A percentile compares a stretch with the other conserved stretches of the same genome.
These are phyloP conservation scores for Drosophila sproati DNA, from an alignment of 1,140 invertebrate genomes.

Conservation along the genomic window DNA sequence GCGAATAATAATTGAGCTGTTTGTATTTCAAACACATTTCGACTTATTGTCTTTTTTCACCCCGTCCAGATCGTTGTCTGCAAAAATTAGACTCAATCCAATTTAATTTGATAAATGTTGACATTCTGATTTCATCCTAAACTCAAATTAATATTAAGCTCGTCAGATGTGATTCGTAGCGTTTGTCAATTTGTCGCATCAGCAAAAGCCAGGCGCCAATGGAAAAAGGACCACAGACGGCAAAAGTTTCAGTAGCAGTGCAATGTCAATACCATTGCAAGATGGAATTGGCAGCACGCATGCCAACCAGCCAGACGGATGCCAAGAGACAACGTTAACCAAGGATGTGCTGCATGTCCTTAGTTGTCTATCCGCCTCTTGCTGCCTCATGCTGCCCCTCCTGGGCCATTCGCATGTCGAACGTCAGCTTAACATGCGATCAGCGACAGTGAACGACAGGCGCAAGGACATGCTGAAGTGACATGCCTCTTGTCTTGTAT, in stretches of 20 bases:
- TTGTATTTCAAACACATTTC: too few relatives aligned
- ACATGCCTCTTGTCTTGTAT: background rate
- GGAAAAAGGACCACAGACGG: constrained; percentile 12
- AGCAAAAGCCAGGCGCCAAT: constrained; percentile 39
- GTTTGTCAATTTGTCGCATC: constrained; percentile 71
- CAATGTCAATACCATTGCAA: constrained; percentile 71
- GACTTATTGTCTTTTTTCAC: too few relatives aligned
- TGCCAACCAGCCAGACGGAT: constrained; percentile 13
- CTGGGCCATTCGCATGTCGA: constrained; percentile 28
- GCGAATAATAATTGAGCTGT: too few relatives aligned
- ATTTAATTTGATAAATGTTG: constrained; percentile 17
- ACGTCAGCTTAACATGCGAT: constrained; percentile 72
- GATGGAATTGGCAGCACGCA: constrained; percentile 56
- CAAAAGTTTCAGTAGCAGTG: constrained; percentile 23
- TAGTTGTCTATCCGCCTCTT: background rate
- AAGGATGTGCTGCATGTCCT: constrained; percentile 33
- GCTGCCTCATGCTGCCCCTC: background rate
- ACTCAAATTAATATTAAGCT: constrained; percentile 67
- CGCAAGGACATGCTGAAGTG: constrained; percentile 16
- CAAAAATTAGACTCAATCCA: background rate
- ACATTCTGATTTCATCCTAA: constrained; percentile 15
- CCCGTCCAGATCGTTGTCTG: too few relatives aligned
- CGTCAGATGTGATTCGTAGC: constrained; percentile 34
- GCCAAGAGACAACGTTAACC: constrained; percentile 15
- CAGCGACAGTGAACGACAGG: constrained; percentile 61